Conservation (phyloP, 2,113 vertebrate species). For the Pygoscelis adeliae region DNA sequence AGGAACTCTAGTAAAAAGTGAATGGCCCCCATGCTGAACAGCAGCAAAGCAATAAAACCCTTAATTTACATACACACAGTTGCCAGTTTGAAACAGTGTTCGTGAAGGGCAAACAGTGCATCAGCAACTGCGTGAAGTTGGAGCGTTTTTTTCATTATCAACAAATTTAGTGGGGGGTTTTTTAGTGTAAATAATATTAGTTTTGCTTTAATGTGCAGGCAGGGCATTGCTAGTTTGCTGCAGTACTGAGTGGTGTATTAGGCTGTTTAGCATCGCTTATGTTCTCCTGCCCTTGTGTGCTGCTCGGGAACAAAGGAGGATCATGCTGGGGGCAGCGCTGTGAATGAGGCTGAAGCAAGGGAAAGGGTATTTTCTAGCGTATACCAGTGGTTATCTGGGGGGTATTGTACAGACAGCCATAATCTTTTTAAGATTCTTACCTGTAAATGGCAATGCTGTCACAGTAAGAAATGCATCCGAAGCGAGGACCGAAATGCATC, state of each 20-base stretch:
- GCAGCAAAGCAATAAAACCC: not conserved
- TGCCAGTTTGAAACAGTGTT: not conserved
- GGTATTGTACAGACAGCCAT: not conserved
- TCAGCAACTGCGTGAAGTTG: not conserved
- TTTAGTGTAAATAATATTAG: not conserved
- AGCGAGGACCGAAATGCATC: not conserved
- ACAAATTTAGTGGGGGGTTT: not conserved
- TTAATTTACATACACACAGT: not conserved
- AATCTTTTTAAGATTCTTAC: not conserved
- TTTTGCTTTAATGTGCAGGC: not conserved
- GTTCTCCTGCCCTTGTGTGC: not conserved
- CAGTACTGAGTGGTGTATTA: accelerated
- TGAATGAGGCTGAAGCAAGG: not conserved
- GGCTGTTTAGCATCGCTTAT: not conserved
- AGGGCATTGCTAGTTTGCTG: not conserved
- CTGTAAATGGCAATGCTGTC: not conserved
- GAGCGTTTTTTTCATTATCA: not conserved
- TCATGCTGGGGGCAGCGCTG: not conserved
- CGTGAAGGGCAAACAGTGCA: not conserved
- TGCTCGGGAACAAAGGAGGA: not conserved
- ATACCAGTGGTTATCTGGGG: not conserved
- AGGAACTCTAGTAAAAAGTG: not conserved
- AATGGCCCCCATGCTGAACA: not conserved
- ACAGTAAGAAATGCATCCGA: not conserved
- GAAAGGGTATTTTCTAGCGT: not conserved